A percentile compares a stretch with the other conserved stretches of the same genome.
Evolutionary conservation across 2,888 invertebrate genomes (phyloP).

Genomic region (Melolontha melolontha): DNA sequence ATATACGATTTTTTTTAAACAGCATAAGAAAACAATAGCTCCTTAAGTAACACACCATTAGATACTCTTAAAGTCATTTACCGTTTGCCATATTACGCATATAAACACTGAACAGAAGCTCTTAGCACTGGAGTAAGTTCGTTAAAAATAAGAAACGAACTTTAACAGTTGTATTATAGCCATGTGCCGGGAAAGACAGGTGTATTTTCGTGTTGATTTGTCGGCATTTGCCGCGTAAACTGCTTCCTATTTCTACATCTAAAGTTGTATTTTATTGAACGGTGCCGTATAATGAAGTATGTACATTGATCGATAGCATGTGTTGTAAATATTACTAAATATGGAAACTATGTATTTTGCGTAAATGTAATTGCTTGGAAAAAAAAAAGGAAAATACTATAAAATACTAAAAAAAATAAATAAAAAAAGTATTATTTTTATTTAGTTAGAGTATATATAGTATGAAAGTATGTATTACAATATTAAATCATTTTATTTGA

Average conservation of each 20-base stretch:
- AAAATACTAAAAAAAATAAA: too few relatives aligned
- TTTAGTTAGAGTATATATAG: too few relatives aligned
- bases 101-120: slow-evolving; percentile 13
- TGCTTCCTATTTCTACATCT: neutral
- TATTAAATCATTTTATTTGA: too few relatives aligned
- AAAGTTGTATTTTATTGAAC: neutral
- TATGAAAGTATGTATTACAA: too few relatives aligned
- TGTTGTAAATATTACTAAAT: too few relatives aligned
- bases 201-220: slow-evolving; percentile 42
- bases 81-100: slow-evolving; percentile 14
- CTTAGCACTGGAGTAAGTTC: slow-evolving; percentile 25
- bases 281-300: too few relatives aligned
- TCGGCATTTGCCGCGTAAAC: slow-evolving; percentile 14
- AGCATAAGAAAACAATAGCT: slow-evolving; percentile 23
- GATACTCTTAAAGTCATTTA: slow-evolving; percentile 18
- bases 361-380: too few relatives aligned
- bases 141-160: slow-evolving; percentile 44
- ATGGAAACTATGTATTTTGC: too few relatives aligned
- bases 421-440: too few relatives aligned
- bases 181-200: slow-evolving; percentile 48
- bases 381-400: too few relatives aligned
- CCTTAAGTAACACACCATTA: slow-evolving; percentile 33
- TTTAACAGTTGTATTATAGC: slow-evolving; percentile 48
- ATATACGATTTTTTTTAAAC: slow-evolving; percentile 15
- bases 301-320: too few relatives aligned